Conservation (phyloP, 2,888 invertebrate genomes). For the Thera obeliscata region DNA sequence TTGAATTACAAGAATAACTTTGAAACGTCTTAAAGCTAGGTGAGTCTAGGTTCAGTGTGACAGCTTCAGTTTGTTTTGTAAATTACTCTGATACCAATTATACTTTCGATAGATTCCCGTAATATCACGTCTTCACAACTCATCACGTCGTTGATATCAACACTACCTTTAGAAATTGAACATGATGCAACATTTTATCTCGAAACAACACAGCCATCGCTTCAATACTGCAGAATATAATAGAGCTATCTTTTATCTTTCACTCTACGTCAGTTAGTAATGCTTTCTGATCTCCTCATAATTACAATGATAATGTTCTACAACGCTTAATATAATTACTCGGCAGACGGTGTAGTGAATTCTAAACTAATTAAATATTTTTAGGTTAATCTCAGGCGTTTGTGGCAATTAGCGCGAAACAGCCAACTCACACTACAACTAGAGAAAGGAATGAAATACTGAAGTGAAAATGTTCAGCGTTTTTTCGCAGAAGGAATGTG, state of each 20-base stretch:
- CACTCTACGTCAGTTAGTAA: slow-evolving; percentile 43
- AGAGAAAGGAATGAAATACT: slow-evolving; percentile 65
- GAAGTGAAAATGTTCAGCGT: slow-evolving; percentile 53
- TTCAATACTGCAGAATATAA: slow-evolving; percentile 37
- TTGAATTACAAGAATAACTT: too few relatives aligned
- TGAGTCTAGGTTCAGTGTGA: background rate
- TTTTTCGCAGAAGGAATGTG: slow-evolving; percentile 40
- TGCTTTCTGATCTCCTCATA: slow-evolving; percentile 62
- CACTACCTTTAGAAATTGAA: background rate
- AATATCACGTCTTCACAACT: slow-evolving; percentile 6
- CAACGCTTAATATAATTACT: slow-evolving; percentile 51
- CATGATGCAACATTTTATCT: slow-evolving; percentile 11
- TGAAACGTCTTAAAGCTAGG: too few relatives aligned
- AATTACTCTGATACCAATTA: background rate
- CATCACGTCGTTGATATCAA: slow-evolving; percentile 13
- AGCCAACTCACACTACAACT: slow-evolving; percentile 60
- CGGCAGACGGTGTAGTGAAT: slow-evolving; percentile 46
- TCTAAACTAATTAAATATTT: slow-evolving; percentile 64
- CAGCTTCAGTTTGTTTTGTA: background rate
- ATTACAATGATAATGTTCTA: slow-evolving; percentile 54
- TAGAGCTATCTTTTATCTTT: slow-evolving; percentile 45
- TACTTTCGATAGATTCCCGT: background rate
- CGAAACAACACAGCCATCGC: slow-evolving; percentile 3
- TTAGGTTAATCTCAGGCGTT: slow-evolving; percentile 64
- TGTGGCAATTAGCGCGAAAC: slow-evolving; percentile 63